These are phyloP conservation scores for Sabatieria punctata DNA, from an alignment of 2,888 invertebrate genomes.

Conservation along the genomic window DNA sequence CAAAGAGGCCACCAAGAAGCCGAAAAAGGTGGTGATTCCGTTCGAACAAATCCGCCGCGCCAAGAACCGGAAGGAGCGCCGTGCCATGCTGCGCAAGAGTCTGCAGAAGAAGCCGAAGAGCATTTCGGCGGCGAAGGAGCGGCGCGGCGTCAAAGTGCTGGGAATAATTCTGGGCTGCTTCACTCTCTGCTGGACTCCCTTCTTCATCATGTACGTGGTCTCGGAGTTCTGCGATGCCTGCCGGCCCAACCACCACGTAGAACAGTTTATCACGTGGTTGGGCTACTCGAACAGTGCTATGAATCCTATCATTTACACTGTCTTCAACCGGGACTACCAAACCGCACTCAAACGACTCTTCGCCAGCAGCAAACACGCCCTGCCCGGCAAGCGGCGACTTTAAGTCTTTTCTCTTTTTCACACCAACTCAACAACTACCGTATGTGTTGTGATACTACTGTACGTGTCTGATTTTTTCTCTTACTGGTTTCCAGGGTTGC, in stretches of 20 bases:
- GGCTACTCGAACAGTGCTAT: slow-evolving; percentile 29
- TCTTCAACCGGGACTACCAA: slow-evolving; percentile 31
- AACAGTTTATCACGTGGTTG: slow-evolving; percentile 31
- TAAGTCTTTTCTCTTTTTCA: no score
- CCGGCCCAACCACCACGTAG: slow-evolving; percentile 25
- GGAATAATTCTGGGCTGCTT: slow-evolving; percentile 31
- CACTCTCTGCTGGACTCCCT: slow-evolving; percentile 30
- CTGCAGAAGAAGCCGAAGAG: slow-evolving; percentile 28
- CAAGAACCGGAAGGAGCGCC: slow-evolving; percentile 21
- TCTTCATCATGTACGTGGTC: slow-evolving; percentile 30
- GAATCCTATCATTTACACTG: slow-evolving; percentile 31
- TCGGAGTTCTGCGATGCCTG: slow-evolving; percentile 26
- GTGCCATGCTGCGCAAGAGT: slow-evolving; percentile 20
- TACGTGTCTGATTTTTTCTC: no score
- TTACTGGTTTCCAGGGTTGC: no score
- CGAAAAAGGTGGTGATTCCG: no score
- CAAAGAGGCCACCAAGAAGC: no score
- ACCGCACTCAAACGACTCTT: slow-evolving; percentile 29
- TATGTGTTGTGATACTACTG: no score
- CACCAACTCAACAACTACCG: no score
- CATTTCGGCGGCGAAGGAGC: slow-evolving; percentile 30
- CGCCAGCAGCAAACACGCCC: slow-evolving; percentile 12
- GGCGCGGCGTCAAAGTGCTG: slow-evolving; percentile 23
- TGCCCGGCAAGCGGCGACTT: no score
- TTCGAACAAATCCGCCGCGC: neutral